Evolutionary conservation across 2,797 vertebrate species (phyloP).

Genomic region (Xenentodon cancila): DNA sequence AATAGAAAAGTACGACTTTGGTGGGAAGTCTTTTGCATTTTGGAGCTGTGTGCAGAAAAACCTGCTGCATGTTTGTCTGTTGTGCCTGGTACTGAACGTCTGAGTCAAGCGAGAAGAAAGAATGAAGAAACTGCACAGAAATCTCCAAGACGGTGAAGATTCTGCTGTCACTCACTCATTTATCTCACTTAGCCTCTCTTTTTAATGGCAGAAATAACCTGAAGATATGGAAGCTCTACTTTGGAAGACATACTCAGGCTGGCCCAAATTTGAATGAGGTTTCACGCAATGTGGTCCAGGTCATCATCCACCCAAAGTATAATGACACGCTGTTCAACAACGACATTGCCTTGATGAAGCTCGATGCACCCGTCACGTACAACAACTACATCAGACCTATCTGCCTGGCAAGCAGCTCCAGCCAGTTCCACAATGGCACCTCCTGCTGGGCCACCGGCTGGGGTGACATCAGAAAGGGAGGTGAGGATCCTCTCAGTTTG

Average conservation of each 20-base stretch:
- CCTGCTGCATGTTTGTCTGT: too few species aligned
- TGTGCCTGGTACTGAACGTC: too few species aligned
- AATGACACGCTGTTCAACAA: slow-evolving; percentile 44
- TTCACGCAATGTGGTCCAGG: not conserved
- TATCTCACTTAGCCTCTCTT: not conserved
- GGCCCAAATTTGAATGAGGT: slow-evolving; percentile 58
- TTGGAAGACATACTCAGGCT: slow-evolving; percentile 65
- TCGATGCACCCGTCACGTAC: slow-evolving; percentile 63
- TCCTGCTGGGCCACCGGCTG: slow-evolving; percentile 77
- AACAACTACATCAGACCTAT: slow-evolving; percentile 76
- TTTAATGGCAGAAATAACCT: not conserved
- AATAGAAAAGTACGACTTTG: too few species aligned
- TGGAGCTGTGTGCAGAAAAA: too few species aligned
- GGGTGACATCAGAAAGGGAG: slow-evolving; percentile 39
- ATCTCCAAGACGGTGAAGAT: not conserved
- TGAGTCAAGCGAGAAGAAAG: too few species aligned
- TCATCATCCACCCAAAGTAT: slow-evolving; percentile 67
- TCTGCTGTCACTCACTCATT: not conserved
- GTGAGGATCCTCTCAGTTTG: slow-evolving; percentile 39
- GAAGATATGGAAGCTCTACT: slow-evolving; percentile 34
- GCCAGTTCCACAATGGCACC: slow-evolving; percentile 56
- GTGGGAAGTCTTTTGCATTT: too few species aligned
- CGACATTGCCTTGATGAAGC: slow-evolving; percentile 73
- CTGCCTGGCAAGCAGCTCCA: slow-evolving; percentile 77
- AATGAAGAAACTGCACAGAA: too few species aligned